phyloP scores from a whole-genome alignment of 2,113 vertebrate genomes.

The Archocentrus centrarchus region DNA sequence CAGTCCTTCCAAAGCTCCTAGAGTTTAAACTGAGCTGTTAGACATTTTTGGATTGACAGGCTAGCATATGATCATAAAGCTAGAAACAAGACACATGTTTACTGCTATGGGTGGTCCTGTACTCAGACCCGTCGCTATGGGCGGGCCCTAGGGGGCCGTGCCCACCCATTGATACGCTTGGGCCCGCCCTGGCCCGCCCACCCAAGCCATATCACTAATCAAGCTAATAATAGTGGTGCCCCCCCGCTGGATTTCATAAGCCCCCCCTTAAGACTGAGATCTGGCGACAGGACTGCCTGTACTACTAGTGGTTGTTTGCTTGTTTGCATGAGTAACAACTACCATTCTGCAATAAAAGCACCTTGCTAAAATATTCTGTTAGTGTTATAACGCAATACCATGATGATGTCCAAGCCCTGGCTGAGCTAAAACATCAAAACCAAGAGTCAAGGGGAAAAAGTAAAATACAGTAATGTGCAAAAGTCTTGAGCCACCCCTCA shows the following conservation, averaged over 20 bases:
- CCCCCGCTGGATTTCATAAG: too few species aligned
- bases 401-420: too few species aligned
- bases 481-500: background rate
- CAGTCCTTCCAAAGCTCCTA: background rate
- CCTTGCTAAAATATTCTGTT: rapidly evolving
- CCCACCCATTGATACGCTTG: too few species aligned
- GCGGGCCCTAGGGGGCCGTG: too few species aligned
- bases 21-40: background rate
- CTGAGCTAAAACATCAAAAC: too few species aligned
- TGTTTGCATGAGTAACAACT: background rate
- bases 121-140: too few species aligned
- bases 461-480: background rate
- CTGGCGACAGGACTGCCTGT: too few species aligned
- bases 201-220: too few species aligned
- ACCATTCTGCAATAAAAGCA: background rate
- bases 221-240: too few species aligned
- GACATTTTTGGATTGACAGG: background rate
- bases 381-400: rapidly evolving
- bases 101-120: background rate
- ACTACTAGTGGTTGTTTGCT: background rate
- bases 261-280: too few species aligned
- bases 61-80: background rate
- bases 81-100: background rate
- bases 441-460: background rate
- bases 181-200: too few species aligned